Percentiles rank a stretch among this genome's conserved stretches.
These are phyloP conservation scores for Cylindroiulus punctatus DNA, from an alignment of 2,888 invertebrate genomes.

Conservation along the genomic window DNA sequence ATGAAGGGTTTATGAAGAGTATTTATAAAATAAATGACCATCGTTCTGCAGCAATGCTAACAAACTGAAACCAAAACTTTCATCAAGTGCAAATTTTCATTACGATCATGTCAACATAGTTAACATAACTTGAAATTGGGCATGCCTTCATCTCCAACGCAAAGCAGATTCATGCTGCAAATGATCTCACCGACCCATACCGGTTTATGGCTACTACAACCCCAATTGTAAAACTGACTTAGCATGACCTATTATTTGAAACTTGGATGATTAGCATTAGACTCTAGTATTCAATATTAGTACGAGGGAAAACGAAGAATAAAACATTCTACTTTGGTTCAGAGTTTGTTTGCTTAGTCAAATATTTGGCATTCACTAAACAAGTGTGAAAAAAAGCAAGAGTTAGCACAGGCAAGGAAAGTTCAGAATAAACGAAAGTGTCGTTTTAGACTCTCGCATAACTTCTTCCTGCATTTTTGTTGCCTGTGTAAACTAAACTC, in stretches of 20 bases:
- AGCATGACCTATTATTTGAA: neutral
- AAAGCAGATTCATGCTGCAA: neutral
- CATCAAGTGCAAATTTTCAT: neutral
- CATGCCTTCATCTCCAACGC: neutral
- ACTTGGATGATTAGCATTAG: constrained; percentile 1
- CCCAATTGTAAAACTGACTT: constrained; percentile 17
- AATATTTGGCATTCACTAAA: constrained; percentile 36
- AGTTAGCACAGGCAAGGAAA: neutral
- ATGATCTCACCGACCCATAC: neutral
- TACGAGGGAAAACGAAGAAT: neutral
- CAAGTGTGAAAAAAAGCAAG: neutral
- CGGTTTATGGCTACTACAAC: neutral
- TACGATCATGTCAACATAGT: neutral
- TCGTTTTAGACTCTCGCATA: neutral
- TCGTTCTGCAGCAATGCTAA: neutral
- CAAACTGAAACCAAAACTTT: neutral
- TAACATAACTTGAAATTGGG: neutral
- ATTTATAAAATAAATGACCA: neutral
- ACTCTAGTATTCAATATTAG: neutral
- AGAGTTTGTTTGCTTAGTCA: constrained; percentile 36
- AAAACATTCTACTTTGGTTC: constrained; percentile 42
- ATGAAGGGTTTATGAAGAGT: neutral
- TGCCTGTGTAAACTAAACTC: neutral
- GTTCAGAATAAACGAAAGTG: neutral
- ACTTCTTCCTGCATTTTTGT: neutral